Evolutionary conservation across 1,140 invertebrate species (phyloP).

Genomic region (Calephelis nemesis): DNA sequence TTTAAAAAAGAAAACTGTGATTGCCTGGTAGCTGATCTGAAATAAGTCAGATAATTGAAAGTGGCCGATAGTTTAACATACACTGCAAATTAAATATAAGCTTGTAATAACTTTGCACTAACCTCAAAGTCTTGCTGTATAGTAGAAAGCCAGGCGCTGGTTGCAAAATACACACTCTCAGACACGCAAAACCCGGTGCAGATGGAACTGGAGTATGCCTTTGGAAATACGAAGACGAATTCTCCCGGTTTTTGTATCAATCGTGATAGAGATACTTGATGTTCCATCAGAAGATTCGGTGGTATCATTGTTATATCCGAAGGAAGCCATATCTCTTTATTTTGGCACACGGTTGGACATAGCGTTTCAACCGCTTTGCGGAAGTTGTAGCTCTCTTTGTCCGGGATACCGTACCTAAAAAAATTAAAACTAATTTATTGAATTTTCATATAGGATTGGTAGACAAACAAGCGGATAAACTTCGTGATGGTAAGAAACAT

Average conservation of each 20-base stretch:
- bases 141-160: slow-evolving; percentile 88
- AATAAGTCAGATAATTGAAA: too few species aligned
- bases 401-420: slow-evolving; percentile 88
- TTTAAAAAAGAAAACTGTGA: too few species aligned
- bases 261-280: slow-evolving; percentile 88
- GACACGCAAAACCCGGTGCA: slow-evolving; percentile 94
- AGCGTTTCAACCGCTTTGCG: slow-evolving; percentile 86
- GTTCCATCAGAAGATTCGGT: slow-evolving; percentile 86
- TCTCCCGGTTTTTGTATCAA: slow-evolving; percentile 93
- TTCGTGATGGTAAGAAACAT: too few species aligned
- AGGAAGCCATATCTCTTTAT: slow-evolving; percentile 92
- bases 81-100: too few species aligned
- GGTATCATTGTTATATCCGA: slow-evolving; percentile 98
- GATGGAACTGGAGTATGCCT: slow-evolving; percentile 93
- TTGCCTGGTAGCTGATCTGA: too few species aligned
- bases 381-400: slow-evolving; percentile 87
- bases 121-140: slow-evolving; percentile 88
- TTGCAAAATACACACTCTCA: slow-evolving; percentile 96
- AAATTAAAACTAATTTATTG: too few species aligned
- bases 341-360: slow-evolving; percentile 90
- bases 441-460: too few species aligned
- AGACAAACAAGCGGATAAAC: too few species aligned
- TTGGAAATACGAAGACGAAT: slow-evolving; percentile 94
- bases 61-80: too few species aligned
- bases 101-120: slow-evolving; percentile 27